A percentile compares a stretch with the other conserved stretches of the same genome.
phyloP scores from a whole-genome alignment of 2,113 vertebrate genomes.

The Cyanoderma ruficeps region DNA sequence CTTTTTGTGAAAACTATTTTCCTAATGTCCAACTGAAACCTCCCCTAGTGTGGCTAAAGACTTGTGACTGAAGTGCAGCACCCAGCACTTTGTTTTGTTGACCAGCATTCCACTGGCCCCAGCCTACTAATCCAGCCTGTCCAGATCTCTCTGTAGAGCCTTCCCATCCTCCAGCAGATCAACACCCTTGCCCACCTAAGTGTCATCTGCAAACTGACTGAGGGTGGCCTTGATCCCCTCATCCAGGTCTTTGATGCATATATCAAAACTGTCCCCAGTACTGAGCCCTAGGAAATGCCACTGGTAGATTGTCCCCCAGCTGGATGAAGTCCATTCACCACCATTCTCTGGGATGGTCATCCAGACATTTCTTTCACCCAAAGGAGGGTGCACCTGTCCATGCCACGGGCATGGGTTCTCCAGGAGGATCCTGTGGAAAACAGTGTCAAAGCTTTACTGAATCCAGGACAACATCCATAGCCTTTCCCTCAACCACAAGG shows the following conservation, averaged over 20 bases:
- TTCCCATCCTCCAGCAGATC: neutral
- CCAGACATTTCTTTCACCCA: neutral
- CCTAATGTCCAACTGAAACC: neutral
- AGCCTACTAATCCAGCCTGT: neutral
- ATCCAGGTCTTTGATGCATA: neutral
- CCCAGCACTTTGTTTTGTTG: fast-evolving
- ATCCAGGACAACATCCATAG: neutral
- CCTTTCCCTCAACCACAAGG: neutral
- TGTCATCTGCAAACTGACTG: neutral
- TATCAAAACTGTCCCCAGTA: neutral
- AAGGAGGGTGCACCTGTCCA: neutral
- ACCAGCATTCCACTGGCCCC: neutral
- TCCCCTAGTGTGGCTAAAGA: neutral
- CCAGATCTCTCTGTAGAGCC: neutral
- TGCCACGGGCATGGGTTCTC: neutral
- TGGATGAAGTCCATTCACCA: neutral
- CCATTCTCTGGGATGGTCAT: neutral
- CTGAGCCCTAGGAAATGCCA: neutral
- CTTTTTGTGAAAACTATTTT: neutral
- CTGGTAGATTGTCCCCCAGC: no score
- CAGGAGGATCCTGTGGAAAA: neutral
- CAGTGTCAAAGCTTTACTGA: neutral
- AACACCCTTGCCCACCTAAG: neutral
- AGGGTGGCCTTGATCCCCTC: neutral
- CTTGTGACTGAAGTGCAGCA: neutral